Percentiles rank a stretch among this genome's conserved stretches.
Evolutionary conservation across 1,140 invertebrate species (phyloP).

Genomic region (Magallana gigas): DNA sequence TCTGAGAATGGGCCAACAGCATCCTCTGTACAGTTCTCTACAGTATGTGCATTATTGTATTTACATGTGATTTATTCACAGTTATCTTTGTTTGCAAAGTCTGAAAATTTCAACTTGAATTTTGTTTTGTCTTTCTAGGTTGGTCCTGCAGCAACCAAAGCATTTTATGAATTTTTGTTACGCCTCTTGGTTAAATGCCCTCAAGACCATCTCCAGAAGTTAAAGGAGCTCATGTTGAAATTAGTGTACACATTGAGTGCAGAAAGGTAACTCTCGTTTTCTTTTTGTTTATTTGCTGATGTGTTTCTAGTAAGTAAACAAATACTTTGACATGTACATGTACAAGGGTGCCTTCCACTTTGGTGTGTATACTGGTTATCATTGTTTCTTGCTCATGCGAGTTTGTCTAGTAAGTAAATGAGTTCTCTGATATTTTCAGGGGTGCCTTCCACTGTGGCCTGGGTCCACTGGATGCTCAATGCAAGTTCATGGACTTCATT

Average conservation of each 20-base stretch:
- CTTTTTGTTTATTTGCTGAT: background rate
- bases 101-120: background rate
- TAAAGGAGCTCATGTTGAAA: constrained; percentile 86
- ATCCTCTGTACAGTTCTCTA: constrained; percentile 69
- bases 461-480: constrained; percentile 91
- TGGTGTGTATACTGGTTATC: too few relatives aligned
- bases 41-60: constrained; percentile 32
- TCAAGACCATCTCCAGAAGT: constrained; percentile 82
- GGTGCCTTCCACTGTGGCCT: constrained; percentile 86
- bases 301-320: background rate
- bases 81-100: background rate
- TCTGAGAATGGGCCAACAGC: constrained; percentile 68
- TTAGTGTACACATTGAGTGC: constrained; percentile 85
- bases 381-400: background rate
- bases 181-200: constrained; percentile 86
- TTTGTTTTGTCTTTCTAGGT: constrained; percentile 81
- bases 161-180: constrained; percentile 86
- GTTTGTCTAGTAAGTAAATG: background rate
- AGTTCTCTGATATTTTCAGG: constrained; percentile 65
- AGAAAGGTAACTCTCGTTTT: constrained; percentile 68
- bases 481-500: constrained; percentile 85
- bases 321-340: too few relatives aligned
- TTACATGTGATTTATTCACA: background rate
- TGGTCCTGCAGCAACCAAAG: constrained; percentile 88
- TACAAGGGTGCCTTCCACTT: too few relatives aligned